Evolutionary conservation across 2,888 invertebrate genomes (phyloP).

Genomic region (Limnephilus auricula): DNA sequence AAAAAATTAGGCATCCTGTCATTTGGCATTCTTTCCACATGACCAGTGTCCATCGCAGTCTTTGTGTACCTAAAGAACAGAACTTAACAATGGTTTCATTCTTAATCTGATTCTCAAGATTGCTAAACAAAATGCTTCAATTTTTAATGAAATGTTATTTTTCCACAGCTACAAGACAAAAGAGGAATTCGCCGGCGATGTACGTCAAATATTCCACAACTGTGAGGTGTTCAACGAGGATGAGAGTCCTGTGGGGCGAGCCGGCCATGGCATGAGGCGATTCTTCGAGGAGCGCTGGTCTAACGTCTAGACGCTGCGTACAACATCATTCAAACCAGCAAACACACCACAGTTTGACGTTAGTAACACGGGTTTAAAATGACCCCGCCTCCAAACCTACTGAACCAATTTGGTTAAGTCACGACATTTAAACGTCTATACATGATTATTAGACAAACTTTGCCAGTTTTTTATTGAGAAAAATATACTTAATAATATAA

Average conservation of each 20-base stretch:
- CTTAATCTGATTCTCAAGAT: neutral
- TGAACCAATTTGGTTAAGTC: neutral
- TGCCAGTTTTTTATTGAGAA: no score
- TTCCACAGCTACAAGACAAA: constrained; percentile 90
- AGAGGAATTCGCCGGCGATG: constrained; percentile 95
- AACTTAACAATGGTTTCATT: neutral
- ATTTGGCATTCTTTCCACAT: neutral
- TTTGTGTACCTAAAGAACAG: neutral
- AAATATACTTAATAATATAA: no score
- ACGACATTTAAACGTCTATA: neutral
- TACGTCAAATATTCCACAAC: constrained; percentile 96
- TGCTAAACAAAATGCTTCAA: neutral
- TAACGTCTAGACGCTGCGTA: constrained; percentile 74
- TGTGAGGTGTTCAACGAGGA: constrained; percentile 99
- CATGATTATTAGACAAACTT: no score
- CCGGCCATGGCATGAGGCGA: constrained; percentile 94
- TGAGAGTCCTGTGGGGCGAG: constrained; percentile 97
- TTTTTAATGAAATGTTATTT: neutral
- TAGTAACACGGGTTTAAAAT: neutral
- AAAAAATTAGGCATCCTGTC: neutral
- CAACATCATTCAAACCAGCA: neutral
- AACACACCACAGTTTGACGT: neutral
- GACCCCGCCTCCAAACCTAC: neutral
- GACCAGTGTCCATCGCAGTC: neutral
- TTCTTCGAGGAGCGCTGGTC: constrained; percentile 95